Evolutionary conservation across 1,140 invertebrate genomes (phyloP).

Genomic region (Drosophila ercepeae): DNA sequence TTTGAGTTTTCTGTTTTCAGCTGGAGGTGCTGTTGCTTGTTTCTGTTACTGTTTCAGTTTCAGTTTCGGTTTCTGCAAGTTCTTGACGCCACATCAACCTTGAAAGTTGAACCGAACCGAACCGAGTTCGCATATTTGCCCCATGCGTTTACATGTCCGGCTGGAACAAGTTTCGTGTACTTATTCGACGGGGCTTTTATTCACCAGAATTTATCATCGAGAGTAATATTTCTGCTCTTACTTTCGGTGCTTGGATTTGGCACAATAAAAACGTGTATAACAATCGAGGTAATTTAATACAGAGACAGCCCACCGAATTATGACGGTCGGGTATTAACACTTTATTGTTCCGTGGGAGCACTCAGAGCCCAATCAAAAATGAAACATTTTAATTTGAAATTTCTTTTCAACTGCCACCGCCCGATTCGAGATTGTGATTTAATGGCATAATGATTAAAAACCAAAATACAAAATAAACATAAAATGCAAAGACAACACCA

Average conservation of each 20-base stretch:
- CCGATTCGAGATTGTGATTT: slow-evolving; percentile 17
- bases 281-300: slow-evolving; percentile 14
- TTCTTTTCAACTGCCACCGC: slow-evolving; percentile 11
- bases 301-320: slow-evolving; percentile 10
- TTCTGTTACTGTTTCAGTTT: slow-evolving; percentile 48
- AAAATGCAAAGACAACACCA: slow-evolving; percentile 29
- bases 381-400: slow-evolving; percentile 22
- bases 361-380: slow-evolving; percentile 24
- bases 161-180: slow-evolving; percentile 35
- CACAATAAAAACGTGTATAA: slow-evolving; percentile 24
- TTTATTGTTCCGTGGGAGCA: slow-evolving; percentile 11
- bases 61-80: slow-evolving; percentile 49
- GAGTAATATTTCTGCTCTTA: slow-evolving; percentile 36
- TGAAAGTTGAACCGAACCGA: slow-evolving; percentile 68
- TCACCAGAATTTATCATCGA: slow-evolving; percentile 18
- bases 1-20: slow-evolving; percentile 22
- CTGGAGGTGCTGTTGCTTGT: background rate
- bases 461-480: slow-evolving; percentile 4
- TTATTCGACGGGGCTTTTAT: slow-evolving; percentile 5
- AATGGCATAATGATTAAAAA: slow-evolving; percentile 49
- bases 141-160: slow-evolving; percentile 54
- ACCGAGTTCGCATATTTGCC: slow-evolving; percentile 48
- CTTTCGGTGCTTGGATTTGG: slow-evolving; percentile 12
- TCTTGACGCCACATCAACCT: slow-evolving; percentile 63
- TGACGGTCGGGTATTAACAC: slow-evolving; percentile 19